Evolutionary conservation across 2,888 invertebrate genomes (phyloP).

Genomic region (Cerastoderma edule): DNA sequence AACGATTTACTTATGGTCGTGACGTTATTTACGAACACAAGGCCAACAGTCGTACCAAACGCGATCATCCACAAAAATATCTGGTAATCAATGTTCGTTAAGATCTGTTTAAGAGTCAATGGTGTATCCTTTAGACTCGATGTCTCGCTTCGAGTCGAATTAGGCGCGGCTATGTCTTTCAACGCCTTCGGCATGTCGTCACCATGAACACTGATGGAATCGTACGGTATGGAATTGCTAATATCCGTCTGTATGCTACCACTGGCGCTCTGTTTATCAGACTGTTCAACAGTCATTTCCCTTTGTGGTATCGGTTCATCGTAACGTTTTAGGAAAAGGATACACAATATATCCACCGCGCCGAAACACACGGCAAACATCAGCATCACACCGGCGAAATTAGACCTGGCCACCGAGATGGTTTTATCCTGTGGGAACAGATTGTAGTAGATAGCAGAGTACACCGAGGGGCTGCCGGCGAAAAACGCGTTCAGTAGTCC

Average conservation of each 20-base stretch:
- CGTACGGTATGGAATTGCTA: slow-evolving; percentile 24
- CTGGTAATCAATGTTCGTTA: slow-evolving; percentile 52
- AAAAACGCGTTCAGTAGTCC: slow-evolving; percentile 62
- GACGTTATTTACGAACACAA: slow-evolving; percentile 58
- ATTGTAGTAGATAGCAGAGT: slow-evolving; percentile 55
- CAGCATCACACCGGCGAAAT: slow-evolving; percentile 52
- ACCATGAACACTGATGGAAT: slow-evolving; percentile 7
- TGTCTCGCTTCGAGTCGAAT: no score
- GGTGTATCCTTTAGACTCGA: slow-evolving; percentile 18
- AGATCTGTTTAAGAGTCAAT: slow-evolving; percentile 41
- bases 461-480: slow-evolving; percentile 62
- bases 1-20: slow-evolving; percentile 59
- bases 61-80: slow-evolving; percentile 58
- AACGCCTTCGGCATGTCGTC: not conserved
- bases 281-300: not conserved
- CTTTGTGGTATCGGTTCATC: not conserved
- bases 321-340: slow-evolving; percentile 44
- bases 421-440: slow-evolving; percentile 22
- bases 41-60: slow-evolving; percentile 59
- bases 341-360: slow-evolving; percentile 47
- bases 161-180: no score
- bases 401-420: slow-evolving; percentile 8
- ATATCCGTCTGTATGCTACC: slow-evolving; percentile 15
- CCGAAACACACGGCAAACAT: slow-evolving; percentile 57
- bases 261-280: not conserved